Conservation (phyloP, 2,797 vertebrate species). For the Eleutherodactylus coqui region DNA sequence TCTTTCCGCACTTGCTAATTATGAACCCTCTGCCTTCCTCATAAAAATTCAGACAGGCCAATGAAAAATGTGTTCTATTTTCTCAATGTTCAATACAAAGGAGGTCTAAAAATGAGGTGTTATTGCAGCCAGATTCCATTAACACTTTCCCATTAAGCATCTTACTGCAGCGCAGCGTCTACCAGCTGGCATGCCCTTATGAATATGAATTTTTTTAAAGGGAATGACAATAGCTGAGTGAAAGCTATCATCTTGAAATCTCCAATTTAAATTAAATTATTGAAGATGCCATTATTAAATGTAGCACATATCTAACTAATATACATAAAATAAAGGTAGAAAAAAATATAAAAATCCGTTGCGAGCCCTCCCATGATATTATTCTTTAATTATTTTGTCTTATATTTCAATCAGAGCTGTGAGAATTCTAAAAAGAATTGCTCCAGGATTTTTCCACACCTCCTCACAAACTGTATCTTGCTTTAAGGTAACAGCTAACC, state of each 20-base stretch:
- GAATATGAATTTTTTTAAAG: not conserved
- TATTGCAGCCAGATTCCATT: slow-evolving; percentile 26
- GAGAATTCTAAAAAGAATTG: too few species aligned
- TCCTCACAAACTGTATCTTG: too few species aligned
- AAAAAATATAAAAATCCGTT: too few species aligned
- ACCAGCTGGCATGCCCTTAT: slow-evolving; percentile 1
- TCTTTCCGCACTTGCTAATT: slow-evolving; percentile 36
- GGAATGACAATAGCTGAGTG: not conserved
- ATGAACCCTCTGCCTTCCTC: slow-evolving; percentile 19
- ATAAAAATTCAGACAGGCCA: slow-evolving; percentile 19
- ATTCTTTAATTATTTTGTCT: too few species aligned
- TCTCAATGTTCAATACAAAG: not conserved
- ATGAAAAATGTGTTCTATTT: slow-evolving; percentile 36
- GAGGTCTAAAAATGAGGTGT: slow-evolving; percentile 3
- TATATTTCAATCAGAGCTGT: too few species aligned
- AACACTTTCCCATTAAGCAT: slow-evolving; percentile 22
- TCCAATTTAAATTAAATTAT: too few species aligned
- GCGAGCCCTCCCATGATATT: too few species aligned
- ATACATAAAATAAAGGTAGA: too few species aligned
- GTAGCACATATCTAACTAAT: too few species aligned
- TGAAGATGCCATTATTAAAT: too few species aligned
- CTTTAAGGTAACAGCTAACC: too few species aligned
- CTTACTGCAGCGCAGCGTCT: not conserved
- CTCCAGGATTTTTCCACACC: too few species aligned
- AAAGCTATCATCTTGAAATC: not conserved